Conservation (phyloP, 2,113 vertebrate species). For the Phrynosoma blainvillii region DNA sequence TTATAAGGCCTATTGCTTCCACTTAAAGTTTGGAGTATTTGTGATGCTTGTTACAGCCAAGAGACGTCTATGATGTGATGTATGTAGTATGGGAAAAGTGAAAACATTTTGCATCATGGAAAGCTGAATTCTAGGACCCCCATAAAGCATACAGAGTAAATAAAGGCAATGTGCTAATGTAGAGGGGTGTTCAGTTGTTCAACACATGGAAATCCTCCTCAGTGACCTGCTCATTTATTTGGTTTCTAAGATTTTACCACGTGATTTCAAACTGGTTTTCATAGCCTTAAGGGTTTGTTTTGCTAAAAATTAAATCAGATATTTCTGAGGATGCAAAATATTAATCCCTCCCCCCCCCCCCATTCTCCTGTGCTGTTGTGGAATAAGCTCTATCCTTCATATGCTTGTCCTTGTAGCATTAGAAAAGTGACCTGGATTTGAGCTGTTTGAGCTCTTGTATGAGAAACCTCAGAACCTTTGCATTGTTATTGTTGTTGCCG, state of each 20-base stretch:
- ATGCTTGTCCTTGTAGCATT: background rate
- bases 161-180: background rate
- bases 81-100: background rate
- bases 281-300: background rate
- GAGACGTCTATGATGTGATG: background rate
- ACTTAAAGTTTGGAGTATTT: background rate
- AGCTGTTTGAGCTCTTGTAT: background rate
- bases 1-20: constrained; percentile 5
- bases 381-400: background rate
- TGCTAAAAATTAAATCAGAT: background rate
- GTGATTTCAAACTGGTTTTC: background rate
- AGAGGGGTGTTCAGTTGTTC: background rate
- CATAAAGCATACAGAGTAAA: background rate
- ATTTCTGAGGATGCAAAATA: background rate
- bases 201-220: background rate
- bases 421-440: background rate
- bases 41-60: background rate
- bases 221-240: background rate
- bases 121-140: background rate
- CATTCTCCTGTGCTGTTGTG: background rate
- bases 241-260: background rate
- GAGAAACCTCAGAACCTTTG: background rate
- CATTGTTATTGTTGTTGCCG: too few relatives aligned
- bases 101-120: background rate
- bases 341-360: background rate